Base-by-base conservation (phyloP, 1,140 invertebrate genomes). In the Chelonus insularis region DNA sequence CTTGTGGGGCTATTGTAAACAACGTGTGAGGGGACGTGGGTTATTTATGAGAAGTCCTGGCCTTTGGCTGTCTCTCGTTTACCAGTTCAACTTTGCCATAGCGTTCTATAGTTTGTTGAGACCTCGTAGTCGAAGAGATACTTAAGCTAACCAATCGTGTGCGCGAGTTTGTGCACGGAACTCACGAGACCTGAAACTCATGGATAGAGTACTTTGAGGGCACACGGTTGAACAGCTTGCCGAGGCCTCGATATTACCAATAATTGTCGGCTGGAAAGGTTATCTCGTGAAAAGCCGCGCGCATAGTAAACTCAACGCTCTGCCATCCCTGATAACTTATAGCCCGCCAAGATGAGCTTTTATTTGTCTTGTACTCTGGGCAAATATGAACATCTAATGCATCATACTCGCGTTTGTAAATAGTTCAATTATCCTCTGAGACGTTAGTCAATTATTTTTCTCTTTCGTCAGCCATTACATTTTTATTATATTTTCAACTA, bases 261-360 rank as follows among this genome's bases (percentile, higher is more conserved):
- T 76, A 76, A 76, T 76, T 76, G 73, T 75, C 72, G 73, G 73
- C 71, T 74, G 62, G 71, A 74, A 70, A 75, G 74, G 72, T 75
- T 75, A 76, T 70, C 65, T 71, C 64, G 66, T 58, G 66, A 68
- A 73, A 71, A 70, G 70, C 71, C 23, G 60, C 55, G 69, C 70
- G 66, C 68, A 69, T 66, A 63, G 68, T 67, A 70, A 72, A 69
- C 69, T 67, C 65, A 64, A 57, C 55, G 57, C 70, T 65, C 62
- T 63, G 65, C 69, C 71, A 60, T 68, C 58, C 60, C 63, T 67
- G 70, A 70, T 72, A 72, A 72, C 58, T 72, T 70, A 72, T 65
- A 65, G 69, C 60, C 67, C 48, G 66, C 45, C 37, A 57, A 25
- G 36, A 20, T 23, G 18, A 43, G 23, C 59, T 62, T 63, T 55